A percentile compares a stretch with the other conserved stretches of the same genome.
Conservation (phyloP, 2,797 vertebrate species). For the Lerista edwardsae region DNA sequence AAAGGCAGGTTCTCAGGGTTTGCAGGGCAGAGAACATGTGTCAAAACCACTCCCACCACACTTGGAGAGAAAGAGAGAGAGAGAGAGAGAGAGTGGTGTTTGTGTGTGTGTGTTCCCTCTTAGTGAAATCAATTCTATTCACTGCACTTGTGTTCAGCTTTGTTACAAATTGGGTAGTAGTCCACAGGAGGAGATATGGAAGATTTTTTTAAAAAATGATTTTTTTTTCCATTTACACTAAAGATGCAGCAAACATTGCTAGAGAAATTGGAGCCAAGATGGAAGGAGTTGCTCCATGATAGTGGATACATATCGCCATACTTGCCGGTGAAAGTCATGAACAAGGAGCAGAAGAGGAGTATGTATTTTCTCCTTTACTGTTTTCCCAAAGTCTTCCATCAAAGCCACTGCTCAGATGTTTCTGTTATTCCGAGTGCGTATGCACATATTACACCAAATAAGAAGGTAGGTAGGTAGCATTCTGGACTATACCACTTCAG, state of each 20-base stretch:
- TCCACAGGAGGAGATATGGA: neutral
- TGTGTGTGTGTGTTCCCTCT: neutral
- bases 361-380: neutral
- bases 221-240: neutral
- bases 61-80: too few relatives aligned
- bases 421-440: neutral
- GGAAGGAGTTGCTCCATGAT: accelerated
- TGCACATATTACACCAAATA: neutral
- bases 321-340: neutral
- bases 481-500: neutral
- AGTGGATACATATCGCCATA: too few relatives aligned
- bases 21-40: neutral
- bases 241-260: neutral
- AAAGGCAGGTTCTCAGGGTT: neutral
- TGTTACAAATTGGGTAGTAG: constrained; percentile 19
- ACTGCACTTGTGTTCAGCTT: constrained; percentile 11
- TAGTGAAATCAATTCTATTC: neutral
- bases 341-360: neutral
- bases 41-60: neutral
- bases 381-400: neutral
- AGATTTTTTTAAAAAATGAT: neutral
- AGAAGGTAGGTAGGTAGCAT: neutral
- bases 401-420: neutral
- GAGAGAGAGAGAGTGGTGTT: too few relatives aligned
- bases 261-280: neutral